These are phyloP conservation scores for Megaustenia siamemsis DNA, from an alignment of 2,888 invertebrate species.

Conservation along the genomic window DNA sequence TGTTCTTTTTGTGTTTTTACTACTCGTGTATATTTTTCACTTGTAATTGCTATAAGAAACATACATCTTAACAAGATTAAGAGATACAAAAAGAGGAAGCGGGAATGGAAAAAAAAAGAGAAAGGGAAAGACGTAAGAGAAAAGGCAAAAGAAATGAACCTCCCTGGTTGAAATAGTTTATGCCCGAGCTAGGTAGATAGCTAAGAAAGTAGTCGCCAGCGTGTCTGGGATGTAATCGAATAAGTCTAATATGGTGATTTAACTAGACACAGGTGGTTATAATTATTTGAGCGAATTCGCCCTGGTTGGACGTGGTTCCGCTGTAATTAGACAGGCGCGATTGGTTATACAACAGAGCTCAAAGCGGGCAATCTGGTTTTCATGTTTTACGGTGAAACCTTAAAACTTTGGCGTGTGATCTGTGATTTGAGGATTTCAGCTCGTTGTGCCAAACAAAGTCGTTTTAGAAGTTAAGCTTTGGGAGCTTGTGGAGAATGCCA, in stretches of 20 bases:
- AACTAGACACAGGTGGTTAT: constrained; percentile 27
- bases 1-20: no score
- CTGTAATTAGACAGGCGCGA: constrained; percentile 22
- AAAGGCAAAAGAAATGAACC: no score
- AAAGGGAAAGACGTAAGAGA: neutral
- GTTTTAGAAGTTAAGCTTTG: no score
- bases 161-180: neutral
- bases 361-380: neutral
- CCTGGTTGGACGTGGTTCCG: neutral
- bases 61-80: neutral
- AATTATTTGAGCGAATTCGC: neutral
- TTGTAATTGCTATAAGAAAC: no score
- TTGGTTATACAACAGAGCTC: neutral
- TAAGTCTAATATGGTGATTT: constrained; percentile 22
- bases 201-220: constrained; percentile 16
- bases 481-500: no score
- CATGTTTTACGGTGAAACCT: neutral
- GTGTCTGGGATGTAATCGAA: constrained; percentile 32
- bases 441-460: neutral
- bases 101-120: neutral
- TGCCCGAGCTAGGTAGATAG: neutral
- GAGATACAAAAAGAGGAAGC: no score
- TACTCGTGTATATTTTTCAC: no score
- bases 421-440: neutral
- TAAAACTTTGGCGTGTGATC: neutral